Conservation (phyloP, 2,113 vertebrate genomes). For the Microcebus murinus region DNA sequence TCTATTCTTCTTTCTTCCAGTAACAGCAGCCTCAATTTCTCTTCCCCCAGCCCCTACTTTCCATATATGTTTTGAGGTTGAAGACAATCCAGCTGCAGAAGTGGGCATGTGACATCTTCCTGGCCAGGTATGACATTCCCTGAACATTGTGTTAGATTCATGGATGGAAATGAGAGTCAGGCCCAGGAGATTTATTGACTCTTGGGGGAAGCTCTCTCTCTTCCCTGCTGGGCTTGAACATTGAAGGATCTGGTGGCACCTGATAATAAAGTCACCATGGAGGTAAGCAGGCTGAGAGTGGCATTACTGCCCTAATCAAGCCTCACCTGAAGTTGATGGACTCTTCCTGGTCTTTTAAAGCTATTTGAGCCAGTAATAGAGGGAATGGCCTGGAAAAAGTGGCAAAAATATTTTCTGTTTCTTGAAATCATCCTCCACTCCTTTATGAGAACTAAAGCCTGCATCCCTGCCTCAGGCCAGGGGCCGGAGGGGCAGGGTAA, state of each 20-base stretch:
- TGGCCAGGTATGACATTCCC: background rate
- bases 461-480: too few species aligned
- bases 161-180: background rate
- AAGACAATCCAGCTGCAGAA: background rate
- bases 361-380: background rate
- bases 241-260: background rate
- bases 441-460: too few species aligned
- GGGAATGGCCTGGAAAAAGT: too few species aligned
- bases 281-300: background rate
- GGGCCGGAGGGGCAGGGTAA: too few species aligned
- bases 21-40: background rate
- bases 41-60: background rate
- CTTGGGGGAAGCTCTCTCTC: background rate
- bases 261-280: background rate
- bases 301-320: background rate
- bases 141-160: background rate
- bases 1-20: background rate
- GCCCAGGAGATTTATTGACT: background rate
- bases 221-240: background rate
- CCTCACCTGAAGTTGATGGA: background rate
- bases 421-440: too few species aligned
- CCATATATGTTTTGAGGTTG: background rate
- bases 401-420: too few species aligned
- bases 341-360: background rate
- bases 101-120: background rate